A percentile compares a stretch with the other conserved stretches of the same genome.
These are phyloP conservation scores for Gobius niger DNA, from an alignment of 2,113 vertebrate genomes.

Conservation along the genomic window DNA sequence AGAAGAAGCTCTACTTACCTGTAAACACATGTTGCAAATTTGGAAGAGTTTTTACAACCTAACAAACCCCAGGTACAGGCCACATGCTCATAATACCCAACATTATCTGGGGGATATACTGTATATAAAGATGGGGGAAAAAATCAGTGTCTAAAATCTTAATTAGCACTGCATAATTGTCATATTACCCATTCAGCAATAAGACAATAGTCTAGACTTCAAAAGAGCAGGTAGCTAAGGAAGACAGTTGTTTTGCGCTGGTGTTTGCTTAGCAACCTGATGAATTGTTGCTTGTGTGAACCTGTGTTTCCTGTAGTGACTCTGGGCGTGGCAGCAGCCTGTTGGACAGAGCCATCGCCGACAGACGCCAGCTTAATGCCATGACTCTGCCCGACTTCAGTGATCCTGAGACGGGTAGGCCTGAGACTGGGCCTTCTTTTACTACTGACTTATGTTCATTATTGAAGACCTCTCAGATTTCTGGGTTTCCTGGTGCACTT, in stretches of 20 bases:
- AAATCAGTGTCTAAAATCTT: too few species aligned
- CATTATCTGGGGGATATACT: neutral
- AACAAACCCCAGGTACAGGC: conserved; percentile 91
- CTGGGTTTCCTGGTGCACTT: too few species aligned
- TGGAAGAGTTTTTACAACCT: conserved; percentile 99
- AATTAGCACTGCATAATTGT: too few species aligned
- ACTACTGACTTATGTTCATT: neutral
- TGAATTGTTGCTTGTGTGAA: conserved; percentile 8
- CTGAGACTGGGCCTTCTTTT: neutral
- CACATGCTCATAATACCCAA: neutral
- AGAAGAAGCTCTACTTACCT: conserved; percentile 93
- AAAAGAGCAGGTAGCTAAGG: conserved; percentile 5
- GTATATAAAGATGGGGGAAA: too few species aligned
- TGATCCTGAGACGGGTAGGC: conserved; percentile 94
- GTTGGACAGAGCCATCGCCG: conserved; percentile 93
- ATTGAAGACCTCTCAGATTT: neutral
- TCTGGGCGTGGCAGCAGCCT: conserved; percentile 97
- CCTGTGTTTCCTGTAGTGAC: conserved; percentile 80
- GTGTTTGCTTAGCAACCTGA: conserved; percentile 9
- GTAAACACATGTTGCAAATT: conserved; percentile 98
- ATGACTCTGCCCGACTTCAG: conserved; percentile 97
- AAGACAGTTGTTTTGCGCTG: neutral
- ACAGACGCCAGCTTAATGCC: conserved; percentile 92
- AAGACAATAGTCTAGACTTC: neutral
- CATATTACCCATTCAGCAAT: neutral